Conservation (phyloP, 2,113 vertebrate genomes). For the Connochaetes taurinus region DNA sequence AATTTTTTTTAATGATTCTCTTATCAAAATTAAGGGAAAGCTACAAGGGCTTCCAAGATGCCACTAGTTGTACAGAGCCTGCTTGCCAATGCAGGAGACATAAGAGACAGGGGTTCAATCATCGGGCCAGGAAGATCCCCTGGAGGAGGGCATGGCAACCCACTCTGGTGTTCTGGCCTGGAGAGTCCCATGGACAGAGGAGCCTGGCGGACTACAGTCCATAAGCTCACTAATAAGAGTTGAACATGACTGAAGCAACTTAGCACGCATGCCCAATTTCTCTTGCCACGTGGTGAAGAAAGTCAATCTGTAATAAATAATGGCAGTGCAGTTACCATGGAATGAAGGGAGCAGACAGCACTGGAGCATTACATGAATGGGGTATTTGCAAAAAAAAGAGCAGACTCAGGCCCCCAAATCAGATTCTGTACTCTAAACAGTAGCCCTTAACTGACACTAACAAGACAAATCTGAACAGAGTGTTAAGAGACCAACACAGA, state of each 20-base stretch:
- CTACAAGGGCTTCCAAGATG: neutral
- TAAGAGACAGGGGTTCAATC: neutral
- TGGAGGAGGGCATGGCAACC: neutral
- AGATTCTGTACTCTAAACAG: neutral
- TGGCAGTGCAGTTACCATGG: neutral
- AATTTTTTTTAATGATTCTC: neutral
- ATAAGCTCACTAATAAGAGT: neutral
- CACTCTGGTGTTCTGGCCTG: neutral
- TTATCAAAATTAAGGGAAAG: neutral
- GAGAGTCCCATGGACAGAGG: neutral
- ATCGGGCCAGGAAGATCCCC: neutral
- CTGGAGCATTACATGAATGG: neutral
- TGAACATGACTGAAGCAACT: neutral
- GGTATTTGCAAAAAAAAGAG: neutral
- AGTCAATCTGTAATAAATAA: neutral
- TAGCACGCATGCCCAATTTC: neutral
- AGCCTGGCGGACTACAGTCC: neutral
- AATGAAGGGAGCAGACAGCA: neutral
- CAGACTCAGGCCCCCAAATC: neutral
- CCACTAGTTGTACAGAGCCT: neutral
- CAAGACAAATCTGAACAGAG: neutral
- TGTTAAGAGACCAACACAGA: neutral
- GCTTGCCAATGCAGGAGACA: neutral
- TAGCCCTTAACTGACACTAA: neutral
- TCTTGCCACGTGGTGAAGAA: neutral